These are phyloP conservation scores for Centropus unirufus DNA, from an alignment of 2,113 vertebrate genomes.

Conservation along the genomic window DNA sequence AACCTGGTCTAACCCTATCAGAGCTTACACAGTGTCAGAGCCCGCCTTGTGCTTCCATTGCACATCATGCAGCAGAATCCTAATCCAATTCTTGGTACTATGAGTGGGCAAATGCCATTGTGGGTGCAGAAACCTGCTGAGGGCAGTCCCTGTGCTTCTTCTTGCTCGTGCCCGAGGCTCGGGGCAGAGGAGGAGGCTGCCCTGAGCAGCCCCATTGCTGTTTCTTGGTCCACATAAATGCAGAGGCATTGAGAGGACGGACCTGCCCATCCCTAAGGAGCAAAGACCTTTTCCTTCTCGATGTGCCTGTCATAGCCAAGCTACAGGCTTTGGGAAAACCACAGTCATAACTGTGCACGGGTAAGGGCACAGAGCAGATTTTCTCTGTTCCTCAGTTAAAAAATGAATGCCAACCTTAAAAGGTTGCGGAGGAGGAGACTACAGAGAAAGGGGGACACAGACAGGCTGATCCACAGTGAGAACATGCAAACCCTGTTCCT, in stretches of 20 bases:
- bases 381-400: not conserved
- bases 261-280: not conserved
- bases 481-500: not conserved
- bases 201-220: not conserved
- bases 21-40: not conserved
- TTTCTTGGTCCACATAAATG: not conserved
- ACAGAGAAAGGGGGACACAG: not conserved
- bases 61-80: not conserved
- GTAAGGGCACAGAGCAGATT: not conserved
- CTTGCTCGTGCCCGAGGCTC: not conserved
- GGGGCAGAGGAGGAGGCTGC: not conserved
- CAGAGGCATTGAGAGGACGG: not conserved
- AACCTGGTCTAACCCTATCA: not conserved
- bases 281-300: not conserved
- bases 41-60: not conserved
- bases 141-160: not conserved
- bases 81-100: fast-evolving
- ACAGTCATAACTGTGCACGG: not conserved
- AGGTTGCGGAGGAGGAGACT: not conserved
- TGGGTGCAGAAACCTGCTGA: not conserved
- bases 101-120: fast-evolving
- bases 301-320: not conserved
- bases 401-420: not conserved
- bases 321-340: not conserved
- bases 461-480: not conserved